A percentile compares a stretch with the other conserved stretches of the same genome.
Conservation (phyloP, 1,140 invertebrate genomes). For the Oncopeltus fasciatus region DNA sequence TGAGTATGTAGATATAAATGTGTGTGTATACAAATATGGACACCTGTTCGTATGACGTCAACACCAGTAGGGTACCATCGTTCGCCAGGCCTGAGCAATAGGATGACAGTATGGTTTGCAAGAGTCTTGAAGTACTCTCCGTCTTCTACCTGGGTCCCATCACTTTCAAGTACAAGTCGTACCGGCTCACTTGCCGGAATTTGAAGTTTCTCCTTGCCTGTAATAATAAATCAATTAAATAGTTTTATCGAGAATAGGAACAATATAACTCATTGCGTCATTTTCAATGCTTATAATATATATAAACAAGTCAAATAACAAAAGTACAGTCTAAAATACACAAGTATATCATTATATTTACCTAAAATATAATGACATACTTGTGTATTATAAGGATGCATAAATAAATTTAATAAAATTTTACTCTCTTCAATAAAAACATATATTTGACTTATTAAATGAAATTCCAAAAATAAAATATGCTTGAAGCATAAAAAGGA, state of each 20-base stretch:
- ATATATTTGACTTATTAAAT: no score
- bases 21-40: no score
- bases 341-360: no score
- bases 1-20: no score
- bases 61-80: conserved; percentile 81
- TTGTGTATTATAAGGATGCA: no score
- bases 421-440: no score
- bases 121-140: conserved; percentile 84
- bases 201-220: conserved; percentile 78
- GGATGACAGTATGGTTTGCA: conserved; percentile 75
- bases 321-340: no score
- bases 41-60: conserved; percentile 82
- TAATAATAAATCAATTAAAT: conserved; percentile 16
- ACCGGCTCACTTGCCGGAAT: conserved; percentile 67
- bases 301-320: background rate
- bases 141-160: conserved; percentile 91
- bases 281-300: background rate
- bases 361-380: no score
- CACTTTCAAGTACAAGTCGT: conserved; percentile 75
- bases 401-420: no score
- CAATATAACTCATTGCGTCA: background rate
- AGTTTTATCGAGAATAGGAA: background rate
- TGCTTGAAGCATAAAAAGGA: no score
- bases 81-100: conserved; percentile 74
- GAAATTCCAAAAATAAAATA: no score